Percentiles rank a stretch among this genome's conserved stretches.
Evolutionary conservation across 53 echinoderm and acorn worm genomes (phyloP).

Genomic region (Paracentrotus lividus): DNA sequence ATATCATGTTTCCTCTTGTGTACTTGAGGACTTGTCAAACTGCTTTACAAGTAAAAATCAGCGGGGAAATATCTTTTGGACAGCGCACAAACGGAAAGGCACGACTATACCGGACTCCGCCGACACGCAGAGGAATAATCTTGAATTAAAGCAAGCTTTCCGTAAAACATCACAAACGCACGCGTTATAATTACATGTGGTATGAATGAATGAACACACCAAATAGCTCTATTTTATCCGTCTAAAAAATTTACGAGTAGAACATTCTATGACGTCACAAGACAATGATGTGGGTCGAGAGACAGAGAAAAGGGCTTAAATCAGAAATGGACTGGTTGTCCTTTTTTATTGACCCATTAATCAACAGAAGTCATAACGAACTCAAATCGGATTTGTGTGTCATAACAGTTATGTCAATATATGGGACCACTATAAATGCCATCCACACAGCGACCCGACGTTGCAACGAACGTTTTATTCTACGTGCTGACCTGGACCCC

Average conservation of each 20-base stretch:
- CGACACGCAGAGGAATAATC: not conserved
- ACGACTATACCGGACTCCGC: not conserved
- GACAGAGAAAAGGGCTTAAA: constrained; percentile 14
- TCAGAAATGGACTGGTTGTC: constrained; percentile 60
- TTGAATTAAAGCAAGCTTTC: not conserved
- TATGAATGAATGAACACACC: constrained; percentile 60
- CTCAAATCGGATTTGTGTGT: constrained; percentile 70
- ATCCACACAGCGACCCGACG: not conserved
- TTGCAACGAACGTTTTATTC: not conserved
- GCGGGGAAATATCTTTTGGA: not conserved
- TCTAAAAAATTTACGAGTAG: constrained; percentile 52
- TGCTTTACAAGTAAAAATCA: not conserved
- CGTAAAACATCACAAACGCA: constrained; percentile 21
- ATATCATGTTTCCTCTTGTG: not conserved
- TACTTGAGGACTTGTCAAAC: not conserved
- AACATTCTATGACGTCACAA: constrained; percentile 64
- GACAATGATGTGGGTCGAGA: constrained; percentile 41
- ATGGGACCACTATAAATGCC: not conserved
- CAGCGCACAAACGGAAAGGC: not conserved
- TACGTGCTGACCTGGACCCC: not conserved
- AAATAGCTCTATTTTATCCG: not conserved
- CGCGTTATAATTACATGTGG: constrained; percentile 14
- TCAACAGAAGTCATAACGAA: constrained; percentile 57
- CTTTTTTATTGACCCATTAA: constrained; percentile 28
- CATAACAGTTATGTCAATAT: constrained; percentile 56